These are phyloP conservation scores for Channa maculata DNA, from an alignment of 2,113 vertebrate genomes.

Conservation along the genomic window DNA sequence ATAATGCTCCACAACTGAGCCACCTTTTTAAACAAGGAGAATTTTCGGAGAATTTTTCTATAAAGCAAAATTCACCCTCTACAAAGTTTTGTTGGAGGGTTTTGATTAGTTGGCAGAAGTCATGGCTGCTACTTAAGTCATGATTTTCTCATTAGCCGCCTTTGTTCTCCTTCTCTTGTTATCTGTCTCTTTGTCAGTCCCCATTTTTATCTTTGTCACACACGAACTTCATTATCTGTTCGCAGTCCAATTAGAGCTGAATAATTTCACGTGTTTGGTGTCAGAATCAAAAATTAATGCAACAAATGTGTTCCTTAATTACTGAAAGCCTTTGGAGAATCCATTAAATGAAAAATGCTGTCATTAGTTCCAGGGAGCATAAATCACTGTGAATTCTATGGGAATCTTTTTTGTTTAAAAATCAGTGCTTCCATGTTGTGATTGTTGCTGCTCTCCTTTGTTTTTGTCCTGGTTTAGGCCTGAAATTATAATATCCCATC, in stretches of 20 bases:
- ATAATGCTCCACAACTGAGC: too few relatives aligned
- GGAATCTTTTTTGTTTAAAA: not conserved
- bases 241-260: constrained; percentile 46
- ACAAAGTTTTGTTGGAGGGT: not conserved
- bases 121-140: not conserved
- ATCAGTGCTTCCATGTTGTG: not conserved
- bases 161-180: constrained; percentile 31
- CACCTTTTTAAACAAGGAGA: too few relatives aligned
- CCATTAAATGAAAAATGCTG: constrained; percentile 38
- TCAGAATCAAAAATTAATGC: constrained; percentile 59
- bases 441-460: constrained; percentile 22
- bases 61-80: too few relatives aligned
- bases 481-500: constrained; percentile 11
- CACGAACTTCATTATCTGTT: constrained; percentile 56
- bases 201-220: constrained; percentile 45
- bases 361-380: constrained; percentile 15
- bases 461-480: constrained; percentile 6
- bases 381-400: constrained; percentile 2
- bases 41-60: too few relatives aligned
- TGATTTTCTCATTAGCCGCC: constrained; percentile 20
- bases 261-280: constrained; percentile 61
- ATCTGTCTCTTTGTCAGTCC: constrained; percentile 25
- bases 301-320: constrained; percentile 60
- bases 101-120: constrained; percentile 30
- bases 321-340: constrained; percentile 48